Base-by-base conservation (phyloP, 2,113 vertebrate species). In the Ascaphus truei region DNA sequence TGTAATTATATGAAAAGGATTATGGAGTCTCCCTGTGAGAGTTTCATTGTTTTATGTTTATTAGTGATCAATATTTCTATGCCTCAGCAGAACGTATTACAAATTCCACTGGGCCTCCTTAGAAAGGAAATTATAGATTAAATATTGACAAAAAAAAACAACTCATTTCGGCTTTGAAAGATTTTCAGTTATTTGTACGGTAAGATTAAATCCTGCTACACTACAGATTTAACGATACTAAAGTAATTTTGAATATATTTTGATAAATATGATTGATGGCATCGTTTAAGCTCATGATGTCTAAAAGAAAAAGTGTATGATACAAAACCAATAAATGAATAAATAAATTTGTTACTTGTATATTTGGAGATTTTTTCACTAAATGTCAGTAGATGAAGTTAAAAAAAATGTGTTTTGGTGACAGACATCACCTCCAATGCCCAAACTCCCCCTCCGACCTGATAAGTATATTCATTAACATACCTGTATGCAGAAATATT, bases 71-170 rank as follows among this genome's bases (percentile, higher is more conserved):
- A 90, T 90, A 90, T 60, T 77, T 62, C 16, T 76, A 75, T 41
- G 68, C 83, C 84, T 84, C 83, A 84, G 81, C 76, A 76, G 77
- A 76, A 82, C 51, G 82, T 80, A 81, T 83, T 82, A 83, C 81
- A 80, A 84, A 82, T 81, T 90, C 86, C 84, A 79, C 67, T 72
- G 84, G 84, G 87, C 81, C 74, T 85, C 79, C 86, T 89, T 85
- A 85, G 86, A 83, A 80, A 85, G 86, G 86, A 90, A 89, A 84
- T 85, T 88, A 89, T 84, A 87, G 86, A 90, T 90, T 89, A 92
- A 88, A 88, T 89, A 89, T 88, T 88, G 88, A 89, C 75, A 83
- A 86, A 80, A 89, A 86, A 86, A 80, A 89, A 86, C 83, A 88
- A 89, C 85, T 89, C 86, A 90, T 91, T 84, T 87, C 83, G 67